Percentiles rank a stretch among this genome's conserved stretches.
Conservation (phyloP, 2,797 vertebrate genomes). For the Denticeps clupeoides region DNA sequence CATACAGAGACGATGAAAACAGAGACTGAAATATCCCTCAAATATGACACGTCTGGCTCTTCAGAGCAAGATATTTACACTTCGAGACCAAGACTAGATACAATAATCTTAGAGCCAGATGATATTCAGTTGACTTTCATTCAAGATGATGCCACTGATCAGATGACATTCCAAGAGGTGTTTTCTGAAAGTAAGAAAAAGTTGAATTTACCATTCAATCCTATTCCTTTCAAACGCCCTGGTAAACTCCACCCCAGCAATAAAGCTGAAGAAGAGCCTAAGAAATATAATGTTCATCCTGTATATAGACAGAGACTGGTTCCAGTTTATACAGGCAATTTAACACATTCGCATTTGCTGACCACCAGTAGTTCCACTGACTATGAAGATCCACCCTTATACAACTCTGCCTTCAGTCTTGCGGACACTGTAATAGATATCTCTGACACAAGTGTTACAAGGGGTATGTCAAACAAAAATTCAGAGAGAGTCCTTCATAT, state of each 20-base stretch:
- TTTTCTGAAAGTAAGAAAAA: not conserved
- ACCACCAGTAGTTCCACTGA: slow-evolving; percentile 13
- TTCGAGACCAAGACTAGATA: slow-evolving; percentile 21
- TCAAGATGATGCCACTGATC: slow-evolving; percentile 23
- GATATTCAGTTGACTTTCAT: slow-evolving; percentile 19
- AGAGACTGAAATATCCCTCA: slow-evolving; percentile 11
- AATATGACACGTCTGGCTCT: slow-evolving; percentile 9
- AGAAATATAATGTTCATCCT: slow-evolving; percentile 31
- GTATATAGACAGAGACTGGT: slow-evolving; percentile 21
- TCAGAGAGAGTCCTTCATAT: slow-evolving; percentile 21
- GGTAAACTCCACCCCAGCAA: not conserved
- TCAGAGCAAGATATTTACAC: not conserved
- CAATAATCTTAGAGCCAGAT: slow-evolving; percentile 24
- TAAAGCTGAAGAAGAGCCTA: slow-evolving; percentile 15
- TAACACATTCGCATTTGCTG: not conserved
- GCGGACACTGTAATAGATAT: not conserved
- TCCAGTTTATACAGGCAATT: not conserved
- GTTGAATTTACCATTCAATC: not conserved
- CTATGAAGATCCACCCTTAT: slow-evolving; percentile 8
- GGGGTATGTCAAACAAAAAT: slow-evolving; percentile 1
- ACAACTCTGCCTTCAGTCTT: too few relatives aligned
- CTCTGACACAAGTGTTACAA: slow-evolving; percentile 5
- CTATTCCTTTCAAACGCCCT: not conserved
- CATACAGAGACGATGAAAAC: slow-evolving; percentile 28
- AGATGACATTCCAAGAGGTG: slow-evolving; percentile 5